Evolutionary conservation across 2,113 vertebrate species (phyloP), one percentile per base, ranked within the genome.

Genomic region (Labrus mixtus): DNA sequence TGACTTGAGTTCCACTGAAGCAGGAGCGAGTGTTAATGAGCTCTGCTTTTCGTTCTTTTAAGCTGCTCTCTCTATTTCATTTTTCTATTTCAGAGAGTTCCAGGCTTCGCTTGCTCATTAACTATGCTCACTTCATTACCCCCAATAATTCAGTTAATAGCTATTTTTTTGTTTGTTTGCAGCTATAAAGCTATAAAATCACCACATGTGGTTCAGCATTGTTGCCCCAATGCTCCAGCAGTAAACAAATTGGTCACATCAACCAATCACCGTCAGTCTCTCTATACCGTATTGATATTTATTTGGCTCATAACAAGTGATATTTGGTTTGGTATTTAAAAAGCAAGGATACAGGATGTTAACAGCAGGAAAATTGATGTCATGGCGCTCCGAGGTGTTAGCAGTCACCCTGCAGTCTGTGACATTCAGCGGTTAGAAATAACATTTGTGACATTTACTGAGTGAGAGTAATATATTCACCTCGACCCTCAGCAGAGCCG

Each of bases 401-500:
- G 77, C 72, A 81, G 81, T 89, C 82, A 78, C 75, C 86, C 83
- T 50, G 63, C 83, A 73, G 78, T 82, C 46, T 7, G 68, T 91
- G 86, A 90, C 90, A 91, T 91, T 91, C 90, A 87, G 83, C 79
- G 59, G 75, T 70, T 70, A 68, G 72, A 84, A 88, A 91, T 91
- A 88, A 84, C 88, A 81, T 84, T 87, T 90, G 79, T 86, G 92
- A 89, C 90, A 91, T 91, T 91, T 87, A 83, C 73, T 77, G 86
- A 87, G 82, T 77, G 77, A 78, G 71, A 76, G 84, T 87, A 84
- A 91, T 89, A 60, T 85, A 90, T 89, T 90, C 91, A 84, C 86
- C 91, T 84, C 43, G 45, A 37, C 73, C 78, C 81, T 81, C 81
- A 74, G 62, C 69, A 55, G 79, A 79, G 81, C 78, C 80, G 88